Conservation (phyloP, 1,140 invertebrate genomes). For the Ooceraea biroi region DNA sequence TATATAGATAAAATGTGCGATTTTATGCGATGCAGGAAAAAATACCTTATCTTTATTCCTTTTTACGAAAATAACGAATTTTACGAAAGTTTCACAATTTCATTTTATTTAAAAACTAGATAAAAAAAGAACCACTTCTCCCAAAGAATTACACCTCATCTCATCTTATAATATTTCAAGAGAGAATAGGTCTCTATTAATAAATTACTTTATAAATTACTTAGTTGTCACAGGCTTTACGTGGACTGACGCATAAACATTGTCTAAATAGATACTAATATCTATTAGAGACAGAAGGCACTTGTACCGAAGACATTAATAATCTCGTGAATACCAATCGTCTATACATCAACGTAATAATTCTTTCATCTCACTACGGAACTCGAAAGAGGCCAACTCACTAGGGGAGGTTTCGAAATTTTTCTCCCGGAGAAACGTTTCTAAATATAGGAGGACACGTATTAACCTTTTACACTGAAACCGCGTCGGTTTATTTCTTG, state of each 20-base stretch:
- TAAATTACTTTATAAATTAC: constrained; percentile 13
- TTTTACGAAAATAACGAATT: too few species aligned
- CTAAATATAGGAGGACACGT: constrained; percentile 68
- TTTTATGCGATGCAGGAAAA: too few species aligned
- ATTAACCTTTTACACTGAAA: constrained; percentile 59
- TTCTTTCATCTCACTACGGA: constrained; percentile 29
- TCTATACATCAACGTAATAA: constrained; percentile 20
- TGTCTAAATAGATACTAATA: constrained; percentile 36
- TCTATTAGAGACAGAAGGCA: constrained; percentile 11
- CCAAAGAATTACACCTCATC: too few species aligned
- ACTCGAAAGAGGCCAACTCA: constrained; percentile 15
- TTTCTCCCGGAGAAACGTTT: constrained; percentile 48
- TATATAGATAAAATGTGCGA: too few species aligned
- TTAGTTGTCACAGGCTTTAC: background rate
- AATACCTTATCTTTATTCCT: too few species aligned
- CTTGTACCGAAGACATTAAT: background rate
- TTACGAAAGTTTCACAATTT: too few species aligned
- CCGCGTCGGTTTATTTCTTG: constrained; percentile 31
- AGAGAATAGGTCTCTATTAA: background rate
- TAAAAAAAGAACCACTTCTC: too few species aligned
- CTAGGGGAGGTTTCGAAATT: constrained; percentile 26
- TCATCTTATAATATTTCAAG: background rate
- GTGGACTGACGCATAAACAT: background rate
- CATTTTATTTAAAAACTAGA: too few species aligned
- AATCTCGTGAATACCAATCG: background rate